Evolutionary conservation across 2,113 vertebrate genomes (phyloP).

Genomic region (Cynocephalus volans): DNA sequence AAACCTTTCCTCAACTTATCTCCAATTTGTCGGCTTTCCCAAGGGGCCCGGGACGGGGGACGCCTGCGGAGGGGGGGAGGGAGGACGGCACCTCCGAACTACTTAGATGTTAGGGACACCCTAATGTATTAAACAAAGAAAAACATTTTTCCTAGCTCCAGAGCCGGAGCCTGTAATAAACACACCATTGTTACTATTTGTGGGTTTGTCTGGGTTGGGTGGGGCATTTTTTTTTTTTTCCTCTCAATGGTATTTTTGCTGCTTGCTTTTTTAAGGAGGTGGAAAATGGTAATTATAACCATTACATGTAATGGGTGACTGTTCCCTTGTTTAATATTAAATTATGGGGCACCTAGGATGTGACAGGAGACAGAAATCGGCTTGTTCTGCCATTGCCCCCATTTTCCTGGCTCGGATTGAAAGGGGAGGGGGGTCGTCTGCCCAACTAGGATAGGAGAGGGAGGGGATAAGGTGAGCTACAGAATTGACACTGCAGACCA

Average conservation of each 20-base stretch:
- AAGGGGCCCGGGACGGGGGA: neutral
- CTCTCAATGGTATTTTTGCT: slow-evolving; percentile 53
- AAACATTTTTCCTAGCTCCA: slow-evolving; percentile 75
- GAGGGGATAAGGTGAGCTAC: slow-evolving; percentile 50
- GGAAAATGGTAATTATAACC: slow-evolving; percentile 71
- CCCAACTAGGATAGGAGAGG: slow-evolving; percentile 43
- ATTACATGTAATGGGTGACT: slow-evolving; percentile 71
- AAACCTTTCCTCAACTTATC: slow-evolving; percentile 80
- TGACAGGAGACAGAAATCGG: slow-evolving; percentile 75
- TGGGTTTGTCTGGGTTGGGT: slow-evolving; percentile 73
- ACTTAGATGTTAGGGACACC: slow-evolving; percentile 70
- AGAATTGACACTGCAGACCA: slow-evolving; percentile 59
- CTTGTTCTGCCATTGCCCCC: slow-evolving; percentile 60
- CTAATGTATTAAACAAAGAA: slow-evolving; percentile 76
- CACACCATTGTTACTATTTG: slow-evolving; percentile 76
- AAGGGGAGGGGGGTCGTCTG: slow-evolving; percentile 75
- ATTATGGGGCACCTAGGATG: slow-evolving; percentile 75
- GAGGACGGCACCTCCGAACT: neutral
- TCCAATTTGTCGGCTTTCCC: slow-evolving; percentile 78
- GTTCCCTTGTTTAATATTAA: slow-evolving; percentile 69
- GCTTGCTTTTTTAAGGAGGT: slow-evolving; percentile 70
- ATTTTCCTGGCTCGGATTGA: slow-evolving; percentile 68
- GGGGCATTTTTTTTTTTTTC: slow-evolving; percentile 52
- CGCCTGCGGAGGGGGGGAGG: neutral
- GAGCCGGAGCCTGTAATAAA: slow-evolving; percentile 74